Evolutionary conservation across 2,888 invertebrate species (phyloP).

Genomic region (Monoplex corrugatus): DNA sequence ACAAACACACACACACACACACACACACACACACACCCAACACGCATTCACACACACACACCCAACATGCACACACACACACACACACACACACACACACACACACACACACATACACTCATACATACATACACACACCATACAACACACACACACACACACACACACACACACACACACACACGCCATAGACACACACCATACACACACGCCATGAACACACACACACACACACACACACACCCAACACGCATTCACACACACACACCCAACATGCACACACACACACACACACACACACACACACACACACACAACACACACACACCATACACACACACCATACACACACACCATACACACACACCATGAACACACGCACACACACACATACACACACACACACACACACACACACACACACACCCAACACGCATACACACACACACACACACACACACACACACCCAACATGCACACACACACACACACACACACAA

Average conservation of each 20-base stretch:
- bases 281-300: too few relatives aligned
- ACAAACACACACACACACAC: not conserved
- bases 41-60: not conserved
- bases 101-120: not conserved
- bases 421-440: not conserved
- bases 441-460: slow-evolving; percentile 19
- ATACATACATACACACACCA: too few relatives aligned
- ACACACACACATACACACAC: not conserved
- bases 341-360: too few relatives aligned
- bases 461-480: not conserved
- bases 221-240: not conserved
- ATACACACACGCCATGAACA: not conserved
- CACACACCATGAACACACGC: too few relatives aligned
- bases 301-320: too few relatives aligned
- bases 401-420: not conserved
- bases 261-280: too few relatives aligned
- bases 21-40: not conserved
- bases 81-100: not conserved
- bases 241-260: too few relatives aligned
- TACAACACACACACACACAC: not conserved
- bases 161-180: slow-evolving; percentile 20
- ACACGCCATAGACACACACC: not conserved
- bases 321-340: too few relatives aligned
- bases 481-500: slow-evolving; percentile 7
- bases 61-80: not conserved